Evolutionary conservation across 1,140 invertebrate genomes (phyloP), one percentile per base, ranked within the genome.

Genomic region (Portunus trituberculatus): DNA sequence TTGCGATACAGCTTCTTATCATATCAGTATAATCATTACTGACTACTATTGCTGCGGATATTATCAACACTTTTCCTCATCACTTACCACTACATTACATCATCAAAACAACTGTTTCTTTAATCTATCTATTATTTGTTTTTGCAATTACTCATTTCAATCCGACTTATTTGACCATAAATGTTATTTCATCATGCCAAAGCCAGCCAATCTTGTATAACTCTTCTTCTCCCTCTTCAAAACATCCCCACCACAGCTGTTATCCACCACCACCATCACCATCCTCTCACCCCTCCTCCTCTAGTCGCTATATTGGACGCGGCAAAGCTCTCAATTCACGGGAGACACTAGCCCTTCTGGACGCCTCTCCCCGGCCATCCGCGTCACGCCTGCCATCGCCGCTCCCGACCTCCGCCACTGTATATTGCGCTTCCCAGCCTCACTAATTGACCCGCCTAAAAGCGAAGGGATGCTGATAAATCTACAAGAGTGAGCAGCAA

Each of bases 361-460:
- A 87, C 39, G 84, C 84, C 84, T 46, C 84, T 32, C 39, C 52
- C 90, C 59, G 52, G 46, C 90, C 90, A 76, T 91, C 90, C 90
- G 46, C 90, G 90, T 91, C 76, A 91, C 90, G 90, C 87, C 87
- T 46, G 87, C 87, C 87, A 46, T 89, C 87, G 45, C 52, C 90
- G 90, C 52, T 67, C 46, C 52, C 48, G 52, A 91, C 59, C 90
- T 91, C 90, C 32, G 76, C 48, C 39, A 91, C 93, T 94, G 91
- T 95, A 95, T 92, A 92, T 92, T 88, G 84, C 94, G 86, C 87
- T 95, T 95, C 94, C 94, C 92, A 89, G 91, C 94, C 94, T 95
- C 94, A 95, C 94, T 95, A 95, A 95, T 95, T 95, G 94, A 95
- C 94, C 94, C 94, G 94, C 94, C 94, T 95, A 95, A 95, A 95